Evolutionary conservation across 2,888 invertebrate species (phyloP), one percentile per base, ranked within the genome.

Genomic region (Epsilonema sp.): DNA sequence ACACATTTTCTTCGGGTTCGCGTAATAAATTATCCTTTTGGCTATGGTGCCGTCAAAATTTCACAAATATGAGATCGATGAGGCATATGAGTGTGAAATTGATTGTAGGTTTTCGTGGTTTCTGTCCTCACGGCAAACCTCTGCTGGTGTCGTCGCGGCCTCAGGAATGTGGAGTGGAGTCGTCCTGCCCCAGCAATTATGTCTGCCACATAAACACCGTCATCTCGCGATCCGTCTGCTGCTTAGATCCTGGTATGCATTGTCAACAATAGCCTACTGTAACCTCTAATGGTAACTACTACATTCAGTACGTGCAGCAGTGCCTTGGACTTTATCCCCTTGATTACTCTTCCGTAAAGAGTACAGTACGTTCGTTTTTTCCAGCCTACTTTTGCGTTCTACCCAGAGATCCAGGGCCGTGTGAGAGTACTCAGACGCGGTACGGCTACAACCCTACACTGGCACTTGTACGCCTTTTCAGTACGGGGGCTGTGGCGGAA

Each of bases 161-260:
- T 24, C 39, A 47, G n/a, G 42, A 21, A 4, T 51, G 51, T 25
- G 42, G 48, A 13, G 43, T 53, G 22, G 50, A 52, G 37, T 52
- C 49, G 3, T 39, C 47, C 22, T 53, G 53, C 40, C 49, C 47
- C 5, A 25, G 23, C 5, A 43, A 48, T 24, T 44, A 42, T 41
- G 38, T 53, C 11, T 53, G 53, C 37, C 51, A 53, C 26, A 44
- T 53, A n/a, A 51, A 45, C 39, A 45, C 44, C 11, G 47, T 44
- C 13, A 44, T 44, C 19, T 44, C 44, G 8, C 22, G 52, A 2
- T 56, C 56, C 2, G 53, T 58, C 2, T 59, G 59, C 45, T 59
- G 59, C 42, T 47, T 49, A 1, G 53, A 55, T 49, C 53, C 52
- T 21, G n/a, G n/a, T n/a, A n/a, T n/a, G n/a, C n/a, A n/a, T n/a